Base-by-base conservation (phyloP, 1,140 invertebrate genomes). In the Diuraphis noxia region DNA sequence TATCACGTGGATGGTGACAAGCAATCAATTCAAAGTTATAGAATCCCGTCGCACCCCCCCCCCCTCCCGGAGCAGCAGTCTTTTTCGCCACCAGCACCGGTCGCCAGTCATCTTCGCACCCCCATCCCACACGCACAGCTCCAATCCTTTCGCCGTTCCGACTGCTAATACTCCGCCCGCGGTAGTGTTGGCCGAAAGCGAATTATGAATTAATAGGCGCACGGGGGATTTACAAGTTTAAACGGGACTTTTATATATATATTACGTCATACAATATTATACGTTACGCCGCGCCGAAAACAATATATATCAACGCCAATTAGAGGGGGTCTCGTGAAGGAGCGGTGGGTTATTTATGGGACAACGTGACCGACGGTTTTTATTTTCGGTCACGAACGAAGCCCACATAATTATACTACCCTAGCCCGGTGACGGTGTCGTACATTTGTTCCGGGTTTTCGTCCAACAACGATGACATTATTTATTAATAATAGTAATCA, bases 221-320 rank as follows among this genome's bases (percentile, higher is more conserved):
- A 43, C 88, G 56, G 41, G 19, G 52, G 38, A 43, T 89, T 56
- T 72, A 72, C 40, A 88, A 72, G 87, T 72, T 72, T 38, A 88
- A 88, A 36, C 41, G 46, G 46, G 56, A 88, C 87, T 88, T 88
- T 88, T 88, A 88, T 72, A 72, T 63, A n/a, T n/a, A 72, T 72
- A 72, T n/a, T 72, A 72, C 38, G 38, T 41, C 23, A 34, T 46
- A 72, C 34, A 17, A 72, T 19, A n/a, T 56, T 56, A 56, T 19
- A 49, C 34, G 52, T 72, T 25, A n/a, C 56, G 30, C 63, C 46
- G 23, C 72, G 5, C 9, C 88, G 40, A 88, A 79, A 89, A 72
- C 56, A 72, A n/a, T 72, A 72, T 79, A 88, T 88, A 90, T 90
- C 72, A 90, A 46, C 88, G 88, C 88, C 88, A 90, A 89, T 89